Evolutionary conservation across 2,113 vertebrate genomes (phyloP).

Genomic region (Pteruthius melanotis): DNA sequence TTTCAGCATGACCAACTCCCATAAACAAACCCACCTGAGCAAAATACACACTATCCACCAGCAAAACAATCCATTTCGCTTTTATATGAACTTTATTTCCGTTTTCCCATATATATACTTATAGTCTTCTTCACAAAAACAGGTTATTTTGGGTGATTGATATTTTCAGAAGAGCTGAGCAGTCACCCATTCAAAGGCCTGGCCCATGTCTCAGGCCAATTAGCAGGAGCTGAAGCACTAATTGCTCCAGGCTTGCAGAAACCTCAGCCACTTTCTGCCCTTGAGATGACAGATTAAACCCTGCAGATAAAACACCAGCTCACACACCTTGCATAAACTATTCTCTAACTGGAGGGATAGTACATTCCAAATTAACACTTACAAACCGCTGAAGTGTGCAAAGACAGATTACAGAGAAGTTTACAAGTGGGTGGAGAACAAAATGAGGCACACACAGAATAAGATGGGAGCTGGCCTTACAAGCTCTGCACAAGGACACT

Average conservation of each 20-base stretch:
- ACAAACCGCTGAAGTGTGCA: not conserved
- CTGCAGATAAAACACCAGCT: not conserved
- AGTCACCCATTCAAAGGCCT: not conserved
- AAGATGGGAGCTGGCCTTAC: not conserved
- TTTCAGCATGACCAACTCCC: not conserved
- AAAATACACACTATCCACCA: not conserved
- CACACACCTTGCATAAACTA: not conserved
- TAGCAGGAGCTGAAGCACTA: not conserved
- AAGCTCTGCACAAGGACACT: not conserved
- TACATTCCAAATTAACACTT: not conserved
- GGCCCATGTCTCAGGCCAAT: not conserved
- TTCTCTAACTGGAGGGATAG: not conserved
- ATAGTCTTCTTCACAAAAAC: not conserved
- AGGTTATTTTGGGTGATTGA: not conserved
- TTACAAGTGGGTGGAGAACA: not conserved
- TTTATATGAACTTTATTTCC: not conserved
- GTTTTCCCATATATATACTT: not conserved
- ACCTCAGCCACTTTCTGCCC: not conserved
- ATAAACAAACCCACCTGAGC: not conserved
- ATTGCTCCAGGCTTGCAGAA: not conserved
- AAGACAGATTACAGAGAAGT: not conserved
- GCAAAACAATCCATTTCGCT: not conserved
- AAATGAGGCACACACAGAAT: not conserved
- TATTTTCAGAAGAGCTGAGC: not conserved
- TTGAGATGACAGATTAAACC: not conserved